Evolutionary conservation across 2,797 vertebrate genomes (phyloP), one percentile per base, ranked within the genome.

Genomic region (Ptychobarbus kaznakovi): DNA sequence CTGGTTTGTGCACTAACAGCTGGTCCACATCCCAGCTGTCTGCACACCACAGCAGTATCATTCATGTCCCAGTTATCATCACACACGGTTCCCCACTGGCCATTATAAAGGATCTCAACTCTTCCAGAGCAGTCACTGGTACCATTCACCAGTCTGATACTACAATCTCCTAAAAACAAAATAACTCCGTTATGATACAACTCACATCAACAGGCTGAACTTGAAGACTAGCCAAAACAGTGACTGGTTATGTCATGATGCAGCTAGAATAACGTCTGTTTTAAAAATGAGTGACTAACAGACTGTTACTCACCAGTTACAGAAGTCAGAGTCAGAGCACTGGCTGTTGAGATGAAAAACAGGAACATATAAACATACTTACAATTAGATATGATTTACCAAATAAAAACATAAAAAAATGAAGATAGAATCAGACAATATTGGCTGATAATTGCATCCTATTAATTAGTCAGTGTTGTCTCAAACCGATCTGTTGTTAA

Each of bases 1-100:
- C 3, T 2, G 3, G 0, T 0, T 1, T 40, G 0, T 20, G 0
- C 38, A 16, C 32, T 40, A 40, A 8, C 40, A 40, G 40, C 40
- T 40, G 1, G 8, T 40, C 40, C 40, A 0, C 65, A 68, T 38
- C 16, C 1, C 32, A 68, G 0, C 65, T 68, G 16, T 68, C 32
- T 68, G 32, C 65, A 68, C 65, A 38, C 65, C 32, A 68, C 65
- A 70, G 5, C 18, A 13, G 68, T 11, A 70, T 70, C 38, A 1
- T 70, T 7, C 1, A 70, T 13, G 20, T 70, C 68, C 68, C 68
- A 70, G 10, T 0, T 0, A 1, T 70, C 68, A 70, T 70, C 68
- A n/a, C 68, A 70, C 68, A 70, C 68, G 12, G 68, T 70, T 4
- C 68, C 68, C 68, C 68, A 42, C 2, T 0, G 0, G 11, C 68